A percentile compares a stretch with the other conserved stretches of the same genome.
Conservation (phyloP, 1,140 invertebrate species). For the Drosophila neocordata region DNA sequence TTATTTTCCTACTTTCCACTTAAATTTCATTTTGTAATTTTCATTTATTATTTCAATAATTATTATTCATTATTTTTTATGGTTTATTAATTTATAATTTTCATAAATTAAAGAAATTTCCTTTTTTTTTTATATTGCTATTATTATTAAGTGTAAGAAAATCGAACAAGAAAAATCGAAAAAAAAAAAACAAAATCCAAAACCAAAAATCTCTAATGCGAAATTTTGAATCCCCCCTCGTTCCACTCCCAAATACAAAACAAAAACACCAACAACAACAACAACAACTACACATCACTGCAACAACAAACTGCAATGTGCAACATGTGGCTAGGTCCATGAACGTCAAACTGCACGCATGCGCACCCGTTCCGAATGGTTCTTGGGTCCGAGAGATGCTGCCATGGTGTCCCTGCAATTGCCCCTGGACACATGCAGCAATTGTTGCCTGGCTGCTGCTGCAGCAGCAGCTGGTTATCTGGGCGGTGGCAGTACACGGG, state of each 20-base stretch:
- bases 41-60: constrained; percentile 27
- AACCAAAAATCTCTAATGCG: constrained; percentile 72
- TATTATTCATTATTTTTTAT: constrained; percentile 27
- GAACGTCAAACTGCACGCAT: constrained; percentile 96
- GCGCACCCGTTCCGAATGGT: constrained; percentile 97
- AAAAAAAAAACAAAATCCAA: constrained; percentile 25
- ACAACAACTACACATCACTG: constrained; percentile 22
- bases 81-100: constrained; percentile 39
- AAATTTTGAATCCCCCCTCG: constrained; percentile 78
- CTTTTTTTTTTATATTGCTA: constrained; percentile 42
- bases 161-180: constrained; percentile 25
- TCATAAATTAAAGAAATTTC: constrained; percentile 18
- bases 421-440: constrained; percentile 74
- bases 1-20: constrained; percentile 6
- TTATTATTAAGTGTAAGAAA: constrained; percentile 42
- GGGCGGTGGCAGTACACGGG: constrained; percentile 69
- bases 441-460: constrained; percentile 70
- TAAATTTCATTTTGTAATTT: constrained; percentile 42
- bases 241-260: constrained; percentile 51
- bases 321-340: constrained; percentile 88
- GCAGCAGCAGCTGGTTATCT: constrained; percentile 61
- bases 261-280: constrained; percentile 38
- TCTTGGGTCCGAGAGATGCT: constrained; percentile 88
- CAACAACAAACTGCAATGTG: constrained; percentile 41
- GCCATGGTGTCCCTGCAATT: constrained; percentile 75